These are phyloP conservation scores for Protophormia terraenovae DNA, from an alignment of 2,888 invertebrate genomes.

Conservation along the genomic window DNA sequence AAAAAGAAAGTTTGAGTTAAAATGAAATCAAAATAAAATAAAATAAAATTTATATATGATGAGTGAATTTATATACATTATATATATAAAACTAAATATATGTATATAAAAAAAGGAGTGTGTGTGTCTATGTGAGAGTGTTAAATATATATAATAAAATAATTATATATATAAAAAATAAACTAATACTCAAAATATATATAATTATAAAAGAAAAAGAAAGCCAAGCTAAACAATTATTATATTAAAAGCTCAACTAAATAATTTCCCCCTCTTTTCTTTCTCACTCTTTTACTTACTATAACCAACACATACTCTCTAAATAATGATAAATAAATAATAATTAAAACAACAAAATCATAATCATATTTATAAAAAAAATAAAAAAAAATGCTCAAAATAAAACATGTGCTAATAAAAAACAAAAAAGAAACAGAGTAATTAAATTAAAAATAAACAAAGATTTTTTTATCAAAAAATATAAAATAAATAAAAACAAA, in stretches of 20 bases:
- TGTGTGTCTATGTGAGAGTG: constrained; percentile 27
- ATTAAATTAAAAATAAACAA: constrained; percentile 56
- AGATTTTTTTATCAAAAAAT: constrained; percentile 58
- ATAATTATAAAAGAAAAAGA: constrained; percentile 28
- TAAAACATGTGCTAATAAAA: constrained; percentile 19
- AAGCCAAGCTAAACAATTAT: not conserved
- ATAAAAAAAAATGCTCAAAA: constrained; percentile 19
- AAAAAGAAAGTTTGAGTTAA: constrained; percentile 52
- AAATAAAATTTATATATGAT: constrained; percentile 62
- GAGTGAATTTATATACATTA: constrained; percentile 59
- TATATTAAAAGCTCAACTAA: constrained; percentile 12
- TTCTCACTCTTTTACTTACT: not conserved
- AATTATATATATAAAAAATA: not conserved
- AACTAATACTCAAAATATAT: constrained; percentile 34
- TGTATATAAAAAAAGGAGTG: constrained; percentile 27
- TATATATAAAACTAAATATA: constrained; percentile 54
- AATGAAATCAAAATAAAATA: constrained; percentile 67
- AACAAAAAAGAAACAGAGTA: constrained; percentile 30
- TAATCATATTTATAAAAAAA: constrained; percentile 28
- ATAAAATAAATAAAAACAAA: constrained; percentile 19
- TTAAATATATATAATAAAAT: constrained; percentile 27
- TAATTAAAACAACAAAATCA: constrained; percentile 41
- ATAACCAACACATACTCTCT: not conserved
- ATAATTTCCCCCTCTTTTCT: not conserved
- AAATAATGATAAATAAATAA: not conserved